phyloP scores from a whole-genome alignment of 1,140 invertebrate species.

The Tetramorium simillimum region DNA sequence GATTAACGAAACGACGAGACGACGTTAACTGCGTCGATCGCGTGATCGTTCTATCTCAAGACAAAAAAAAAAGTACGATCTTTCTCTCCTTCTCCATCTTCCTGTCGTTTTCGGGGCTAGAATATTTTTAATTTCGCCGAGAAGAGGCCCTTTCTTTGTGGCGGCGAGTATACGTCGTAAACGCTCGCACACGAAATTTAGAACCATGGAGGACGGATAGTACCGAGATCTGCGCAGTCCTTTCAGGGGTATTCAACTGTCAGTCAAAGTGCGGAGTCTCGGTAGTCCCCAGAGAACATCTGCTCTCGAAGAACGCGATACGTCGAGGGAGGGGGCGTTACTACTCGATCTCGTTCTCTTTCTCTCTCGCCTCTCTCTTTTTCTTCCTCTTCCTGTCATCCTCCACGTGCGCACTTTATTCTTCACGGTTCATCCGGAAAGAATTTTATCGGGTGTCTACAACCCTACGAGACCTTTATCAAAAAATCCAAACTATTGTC shows the following conservation, averaged over 20 bases:
- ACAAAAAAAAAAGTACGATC: neutral
- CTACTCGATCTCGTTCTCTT: conserved; percentile 33
- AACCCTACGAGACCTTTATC: neutral
- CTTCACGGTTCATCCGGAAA: conserved; percentile 5
- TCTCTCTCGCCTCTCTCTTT: neutral
- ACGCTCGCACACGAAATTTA: conserved; percentile 51
- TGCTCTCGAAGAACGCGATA: conserved; percentile 70
- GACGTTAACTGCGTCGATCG: neutral
- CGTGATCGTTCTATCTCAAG: neutral
- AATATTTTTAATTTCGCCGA: conserved; percentile 53
- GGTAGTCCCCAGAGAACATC: conserved; percentile 56
- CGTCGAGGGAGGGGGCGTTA: conserved; percentile 63
- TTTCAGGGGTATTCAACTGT: conserved; percentile 71
- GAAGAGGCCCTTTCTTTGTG: conserved; percentile 31
- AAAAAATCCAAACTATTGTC: neutral
- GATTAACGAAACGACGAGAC: neutral
- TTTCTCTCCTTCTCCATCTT: neutral
- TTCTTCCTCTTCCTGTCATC: neutral
- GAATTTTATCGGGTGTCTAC: neutral
- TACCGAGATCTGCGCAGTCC: conserved; percentile 54
- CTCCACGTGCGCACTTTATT: conserved; percentile 29
- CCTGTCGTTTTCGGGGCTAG: neutral
- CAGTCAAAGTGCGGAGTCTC: conserved; percentile 70
- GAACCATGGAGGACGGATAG: conserved; percentile 58
- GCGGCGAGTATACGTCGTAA: conserved; percentile 44